Conservation (phyloP, 2,797 vertebrate species). For the Tapera naevia region DNA sequence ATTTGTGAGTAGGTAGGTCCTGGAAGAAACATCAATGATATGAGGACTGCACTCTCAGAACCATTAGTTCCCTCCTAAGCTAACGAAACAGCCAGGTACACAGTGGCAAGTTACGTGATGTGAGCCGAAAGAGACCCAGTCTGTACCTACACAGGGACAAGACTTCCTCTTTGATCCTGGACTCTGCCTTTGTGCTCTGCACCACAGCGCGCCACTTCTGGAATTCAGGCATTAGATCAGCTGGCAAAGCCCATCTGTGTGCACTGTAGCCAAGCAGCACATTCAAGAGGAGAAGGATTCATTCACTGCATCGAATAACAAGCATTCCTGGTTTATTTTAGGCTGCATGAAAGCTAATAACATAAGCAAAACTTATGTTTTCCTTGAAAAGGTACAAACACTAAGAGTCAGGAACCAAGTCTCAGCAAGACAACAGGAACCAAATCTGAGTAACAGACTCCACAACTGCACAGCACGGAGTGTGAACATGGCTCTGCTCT, state of each 20-base stretch:
- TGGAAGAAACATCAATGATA: neutral
- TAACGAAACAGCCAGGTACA: neutral
- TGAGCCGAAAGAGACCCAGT: neutral
- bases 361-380: neutral
- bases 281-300: neutral
- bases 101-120: fast-evolving
- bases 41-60: neutral
- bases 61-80: neutral
- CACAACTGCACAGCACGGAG: neutral
- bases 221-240: neutral
- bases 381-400: neutral
- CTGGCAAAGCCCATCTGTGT: neutral
- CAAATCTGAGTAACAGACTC: neutral
- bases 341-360: neutral
- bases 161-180: neutral
- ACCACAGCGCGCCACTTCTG: neutral
- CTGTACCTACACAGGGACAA: neutral
- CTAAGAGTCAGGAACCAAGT: neutral
- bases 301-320: neutral
- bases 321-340: neutral
- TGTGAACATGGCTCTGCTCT: neutral
- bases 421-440: slow-evolving; percentile 11
- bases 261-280: neutral
- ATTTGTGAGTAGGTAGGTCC: neutral
- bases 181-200: neutral